Conservation (phyloP, 2,888 invertebrate species). For the Bombyx huttoni region DNA sequence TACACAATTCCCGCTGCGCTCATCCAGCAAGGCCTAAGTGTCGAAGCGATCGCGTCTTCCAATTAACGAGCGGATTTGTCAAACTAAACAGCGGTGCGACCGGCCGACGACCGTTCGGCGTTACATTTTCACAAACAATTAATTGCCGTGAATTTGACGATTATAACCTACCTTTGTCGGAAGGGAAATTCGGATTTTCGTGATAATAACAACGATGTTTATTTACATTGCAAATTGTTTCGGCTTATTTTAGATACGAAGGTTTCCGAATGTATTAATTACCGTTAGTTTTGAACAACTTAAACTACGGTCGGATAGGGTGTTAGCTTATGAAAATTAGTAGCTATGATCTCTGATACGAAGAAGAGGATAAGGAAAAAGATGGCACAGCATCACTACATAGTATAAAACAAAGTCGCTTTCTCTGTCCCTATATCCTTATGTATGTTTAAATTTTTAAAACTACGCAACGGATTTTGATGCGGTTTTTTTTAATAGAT, state of each 20-base stretch:
- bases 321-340: no score
- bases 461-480: no score
- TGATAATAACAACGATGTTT: neutral
- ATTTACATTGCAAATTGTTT: neutral
- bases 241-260: neutral
- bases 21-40: neutral
- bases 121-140: slow-evolving; percentile 23
- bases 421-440: no score
- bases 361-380: no score
- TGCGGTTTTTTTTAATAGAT: no score
- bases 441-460: no score
- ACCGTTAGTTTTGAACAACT: no score
- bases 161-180: neutral
- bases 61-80: slow-evolving; percentile 37
- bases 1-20: slow-evolving; percentile 1
- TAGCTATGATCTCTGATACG: no score
- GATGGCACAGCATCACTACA: no score
- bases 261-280: no score
- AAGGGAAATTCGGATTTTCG: neutral
- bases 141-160: slow-evolving; percentile 14
- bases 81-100: slow-evolving; percentile 26
- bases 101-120: slow-evolving; percentile 18
- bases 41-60: slow-evolving; percentile 15
- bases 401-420: no score
- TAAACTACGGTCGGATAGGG: no score